Percentiles rank a stretch among this genome's conserved stretches.
These are phyloP conservation scores for Motacilla alba DNA, from an alignment of 2,113 vertebrate genomes.

Conservation along the genomic window DNA sequence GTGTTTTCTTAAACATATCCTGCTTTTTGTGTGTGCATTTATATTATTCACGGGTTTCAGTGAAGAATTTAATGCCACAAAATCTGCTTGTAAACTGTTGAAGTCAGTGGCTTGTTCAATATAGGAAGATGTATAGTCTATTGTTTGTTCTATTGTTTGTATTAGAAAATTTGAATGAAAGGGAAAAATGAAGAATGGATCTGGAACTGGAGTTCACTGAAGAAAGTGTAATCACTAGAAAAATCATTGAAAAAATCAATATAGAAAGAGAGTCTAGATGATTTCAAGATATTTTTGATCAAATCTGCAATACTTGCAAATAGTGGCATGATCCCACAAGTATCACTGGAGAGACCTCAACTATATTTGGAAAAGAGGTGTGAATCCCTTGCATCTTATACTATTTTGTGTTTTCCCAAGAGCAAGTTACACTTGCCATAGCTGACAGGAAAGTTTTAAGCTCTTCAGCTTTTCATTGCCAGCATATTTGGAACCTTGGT, in stretches of 20 bases:
- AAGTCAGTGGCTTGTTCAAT: background rate
- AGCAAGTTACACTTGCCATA: background rate
- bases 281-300: background rate
- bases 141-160: background rate
- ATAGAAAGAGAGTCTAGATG: background rate
- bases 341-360: background rate
- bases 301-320: background rate
- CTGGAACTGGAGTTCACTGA: background rate
- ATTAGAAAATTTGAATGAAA: background rate
- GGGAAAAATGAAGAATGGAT: background rate
- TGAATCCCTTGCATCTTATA: background rate
- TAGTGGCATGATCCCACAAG: background rate
- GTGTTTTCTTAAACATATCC: background rate
- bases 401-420: background rate
- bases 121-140: background rate
- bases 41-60: background rate
- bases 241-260: background rate
- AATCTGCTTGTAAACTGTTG: background rate
- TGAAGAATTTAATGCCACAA: background rate
- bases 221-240: background rate
- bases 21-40: background rate
- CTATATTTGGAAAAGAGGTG: background rate
- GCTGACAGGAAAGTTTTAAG: background rate
- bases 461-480: background rate
- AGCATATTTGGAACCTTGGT: background rate